phyloP scores from a whole-genome alignment of 2,797 vertebrate species.

The Lateolabrax maculatus region DNA sequence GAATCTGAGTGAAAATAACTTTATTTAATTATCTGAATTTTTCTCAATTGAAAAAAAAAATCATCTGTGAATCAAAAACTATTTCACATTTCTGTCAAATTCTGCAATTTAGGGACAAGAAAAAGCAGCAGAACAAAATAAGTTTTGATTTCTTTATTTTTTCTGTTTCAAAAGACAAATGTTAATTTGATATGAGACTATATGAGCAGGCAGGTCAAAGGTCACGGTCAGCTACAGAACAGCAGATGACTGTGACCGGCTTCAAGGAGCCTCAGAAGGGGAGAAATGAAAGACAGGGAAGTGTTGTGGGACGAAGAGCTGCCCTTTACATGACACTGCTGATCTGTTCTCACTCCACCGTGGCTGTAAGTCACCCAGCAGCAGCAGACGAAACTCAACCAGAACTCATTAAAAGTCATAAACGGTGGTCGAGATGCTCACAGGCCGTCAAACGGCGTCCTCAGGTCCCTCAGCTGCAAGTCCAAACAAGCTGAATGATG shows the following conservation, averaged over 20 bases:
- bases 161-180: not conserved
- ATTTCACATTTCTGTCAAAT: not conserved
- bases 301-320: not conserved
- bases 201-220: constrained; percentile 2
- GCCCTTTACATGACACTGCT: not conserved
- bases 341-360: not conserved
- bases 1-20: too few relatives aligned
- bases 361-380: not conserved
- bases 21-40: too few relatives aligned
- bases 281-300: not conserved
- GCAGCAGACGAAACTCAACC: not conserved
- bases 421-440: not conserved
- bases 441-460: not conserved
- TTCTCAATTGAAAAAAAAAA: too few relatives aligned
- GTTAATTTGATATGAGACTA: not conserved
- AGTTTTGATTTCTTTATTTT: not conserved
- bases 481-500: not conserved
- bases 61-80: not conserved
- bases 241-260: not conserved
- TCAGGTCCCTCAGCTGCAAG: not conserved
- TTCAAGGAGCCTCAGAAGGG: not conserved
- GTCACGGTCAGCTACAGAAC: constrained; percentile 1
- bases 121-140: not conserved
- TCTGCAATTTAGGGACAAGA: not conserved
- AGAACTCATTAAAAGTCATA: not conserved